These are phyloP conservation scores for Epicampocera succincta DNA, from an alignment of 2,888 invertebrate species.

Conservation along the genomic window DNA sequence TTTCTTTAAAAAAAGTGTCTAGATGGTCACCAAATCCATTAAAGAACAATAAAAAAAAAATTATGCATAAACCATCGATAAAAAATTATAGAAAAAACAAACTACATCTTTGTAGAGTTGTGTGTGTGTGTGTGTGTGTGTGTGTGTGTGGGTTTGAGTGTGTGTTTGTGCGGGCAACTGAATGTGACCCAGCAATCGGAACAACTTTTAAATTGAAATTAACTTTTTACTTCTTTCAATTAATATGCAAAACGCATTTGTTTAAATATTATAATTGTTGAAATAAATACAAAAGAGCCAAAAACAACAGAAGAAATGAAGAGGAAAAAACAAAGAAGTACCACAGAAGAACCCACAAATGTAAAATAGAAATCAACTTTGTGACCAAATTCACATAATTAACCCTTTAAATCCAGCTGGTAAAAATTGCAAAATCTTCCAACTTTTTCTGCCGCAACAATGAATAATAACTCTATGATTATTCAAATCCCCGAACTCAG, in stretches of 20 bases:
- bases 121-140: slow-evolving; percentile 1
- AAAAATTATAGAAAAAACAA: slow-evolving; percentile 24
- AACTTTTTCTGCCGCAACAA: too few species aligned
- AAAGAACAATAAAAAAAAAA: slow-evolving; percentile 48
- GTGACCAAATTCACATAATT: slow-evolving; percentile 38
- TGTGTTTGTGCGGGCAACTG: background rate
- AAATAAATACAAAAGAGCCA: slow-evolving; percentile 45
- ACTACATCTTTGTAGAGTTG: slow-evolving; percentile 24
- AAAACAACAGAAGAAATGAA: slow-evolving; percentile 39
- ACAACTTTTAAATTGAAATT: slow-evolving; percentile 65
- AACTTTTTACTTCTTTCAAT: slow-evolving; percentile 60
- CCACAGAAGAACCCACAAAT: slow-evolving; percentile 55
- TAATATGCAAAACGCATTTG: slow-evolving; percentile 65
- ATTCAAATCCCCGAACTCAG: too few species aligned
- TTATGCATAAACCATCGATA: slow-evolving; percentile 49
- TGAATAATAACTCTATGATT: too few species aligned
- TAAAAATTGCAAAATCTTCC: too few species aligned
- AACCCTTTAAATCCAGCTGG: slow-evolving; percentile 31
- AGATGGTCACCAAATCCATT: slow-evolving; percentile 68
- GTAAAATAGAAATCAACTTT: slow-evolving; percentile 43
- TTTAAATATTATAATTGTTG: slow-evolving; percentile 35
- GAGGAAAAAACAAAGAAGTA: slow-evolving; percentile 40
- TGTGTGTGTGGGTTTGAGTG: background rate
- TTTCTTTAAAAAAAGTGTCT: slow-evolving; percentile 24
- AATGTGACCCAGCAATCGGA: slow-evolving; percentile 67